Base-by-base conservation (phyloP, 2,113 vertebrate genomes). In the Oryctolagus cuniculus region DNA sequence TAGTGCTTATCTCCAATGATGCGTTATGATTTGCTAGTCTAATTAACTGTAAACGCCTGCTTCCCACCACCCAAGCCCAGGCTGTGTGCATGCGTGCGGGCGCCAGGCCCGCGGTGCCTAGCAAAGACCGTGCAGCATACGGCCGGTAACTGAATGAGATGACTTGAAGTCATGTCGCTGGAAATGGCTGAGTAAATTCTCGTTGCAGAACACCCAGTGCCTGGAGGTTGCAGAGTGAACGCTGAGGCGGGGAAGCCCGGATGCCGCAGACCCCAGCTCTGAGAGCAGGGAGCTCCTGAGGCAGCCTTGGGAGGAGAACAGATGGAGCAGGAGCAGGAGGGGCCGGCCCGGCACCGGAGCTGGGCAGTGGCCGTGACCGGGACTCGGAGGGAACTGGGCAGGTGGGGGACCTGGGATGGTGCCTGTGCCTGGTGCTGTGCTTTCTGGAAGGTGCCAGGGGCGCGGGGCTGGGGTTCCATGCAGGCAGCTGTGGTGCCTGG, bases 261-360 rank as follows among this genome's bases (percentile, higher is more conserved):
- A 34, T 5, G 12, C 13, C 2, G 29, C 38, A 16, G 24, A 7
- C 22, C 4, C 66, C 19, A 36, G 3, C 0, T 34, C 38, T 9
- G 25, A 3, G 49, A 31, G 34, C 0, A 0, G 27, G 0, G 17
- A 13, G 51, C 64, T 38, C 25, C 36, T 7, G 10, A 38, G 27
- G 27, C 70, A 78, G 64, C 8, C 51, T 29, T 25, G 6, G 61
- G 51, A 49, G 44, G 78, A 36, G 58, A 34, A 64, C 13, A 16
- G n/a, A 8, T 22, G 29, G 88, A 13, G 6, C 1, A 0, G 17
- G 63, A 21, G 38, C 49, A 0, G 0, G 16, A 10, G 67, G 87
- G 53, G 22, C 74, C n/a, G 3, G 21, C 67, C 61, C 34, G 63
- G 34, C 3, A 0, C 31, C 15, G 6, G 61, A 67, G 21, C 38